phyloP scores from a whole-genome alignment of 2,113 vertebrate genomes.

The Odocoileus virginianus region DNA sequence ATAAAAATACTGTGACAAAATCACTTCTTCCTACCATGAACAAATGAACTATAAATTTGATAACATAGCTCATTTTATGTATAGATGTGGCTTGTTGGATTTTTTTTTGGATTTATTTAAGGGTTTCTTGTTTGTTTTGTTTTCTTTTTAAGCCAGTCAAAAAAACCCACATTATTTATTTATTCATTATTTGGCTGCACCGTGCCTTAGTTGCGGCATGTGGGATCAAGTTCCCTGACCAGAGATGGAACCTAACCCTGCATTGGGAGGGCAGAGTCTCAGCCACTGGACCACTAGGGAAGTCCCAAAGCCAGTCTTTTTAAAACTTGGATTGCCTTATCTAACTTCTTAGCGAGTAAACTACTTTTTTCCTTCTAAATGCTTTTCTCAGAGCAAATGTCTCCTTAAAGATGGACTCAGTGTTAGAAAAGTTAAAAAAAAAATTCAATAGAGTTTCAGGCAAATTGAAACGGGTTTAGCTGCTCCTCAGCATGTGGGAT shows the following conservation, averaged over 20 bases:
- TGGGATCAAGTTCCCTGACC: background rate
- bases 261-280: background rate
- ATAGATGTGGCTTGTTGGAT: background rate
- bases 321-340: background rate
- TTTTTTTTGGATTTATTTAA: background rate
- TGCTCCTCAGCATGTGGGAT: background rate
- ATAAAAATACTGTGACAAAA: background rate
- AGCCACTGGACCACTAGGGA: background rate
- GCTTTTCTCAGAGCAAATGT: background rate
- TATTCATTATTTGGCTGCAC: background rate
- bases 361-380: background rate
- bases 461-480: background rate
- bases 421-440: background rate
- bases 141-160: background rate
- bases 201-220: fast-evolving
- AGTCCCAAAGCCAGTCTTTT: background rate
- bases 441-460: background rate
- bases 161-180: background rate
- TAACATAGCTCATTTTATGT: background rate
- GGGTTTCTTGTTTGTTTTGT: background rate
- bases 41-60: background rate
- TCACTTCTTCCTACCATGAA: background rate
- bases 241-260: background rate
- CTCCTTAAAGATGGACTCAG: background rate
- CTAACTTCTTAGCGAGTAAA: background rate